Evolutionary conservation across 2,888 invertebrate genomes (phyloP), one percentile per base, ranked within the genome.

Genomic region (Baccha elongata): DNA sequence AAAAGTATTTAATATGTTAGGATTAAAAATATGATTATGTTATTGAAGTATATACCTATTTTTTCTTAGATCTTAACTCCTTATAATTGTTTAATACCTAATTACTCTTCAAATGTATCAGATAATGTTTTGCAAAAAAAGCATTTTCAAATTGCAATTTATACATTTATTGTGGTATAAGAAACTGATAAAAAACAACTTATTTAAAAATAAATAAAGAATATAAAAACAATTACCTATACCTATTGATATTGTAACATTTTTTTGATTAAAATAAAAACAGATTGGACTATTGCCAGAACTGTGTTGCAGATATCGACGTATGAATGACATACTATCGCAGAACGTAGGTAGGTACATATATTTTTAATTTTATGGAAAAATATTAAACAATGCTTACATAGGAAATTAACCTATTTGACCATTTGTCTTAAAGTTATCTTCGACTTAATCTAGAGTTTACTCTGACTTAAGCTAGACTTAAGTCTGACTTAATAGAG

Each of bases 61-160:
- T 68, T 23, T 53, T 44, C 8, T 29, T 29, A 17, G 23, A 10
- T 48, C 44, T 72, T 4, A 8, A 19, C 52, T 8, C 37, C 15
- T 37, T 21, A 13, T 13, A 37, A 60, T 78, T 74, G 29, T 52
- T 69, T 58, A 53, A 53, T 13, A 60, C 23, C 37, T 52, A 29
- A 23, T 13, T 37, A 53, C 29, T 42, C 32, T 26, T 55, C 21
- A 67, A 71, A 8, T 75, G 65, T 81, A 75, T 65, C 52, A 81
- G 62, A 35, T 60, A 46, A 68, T 76, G 50, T 83, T 75, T 76
- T 35, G 19, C 37, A 13, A 13, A 58, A 67, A 67, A 60, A 32
- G 67, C 40, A 62, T 67, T 62, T 67, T 62, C 46, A 37, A 67
- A 73, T 68, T 62, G 72, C 73, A 72, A 79, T 79, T 72, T 79